These are phyloP conservation scores for Saturnia japonica DNA, from an alignment of 2,888 invertebrate species.

Conservation along the genomic window DNA sequence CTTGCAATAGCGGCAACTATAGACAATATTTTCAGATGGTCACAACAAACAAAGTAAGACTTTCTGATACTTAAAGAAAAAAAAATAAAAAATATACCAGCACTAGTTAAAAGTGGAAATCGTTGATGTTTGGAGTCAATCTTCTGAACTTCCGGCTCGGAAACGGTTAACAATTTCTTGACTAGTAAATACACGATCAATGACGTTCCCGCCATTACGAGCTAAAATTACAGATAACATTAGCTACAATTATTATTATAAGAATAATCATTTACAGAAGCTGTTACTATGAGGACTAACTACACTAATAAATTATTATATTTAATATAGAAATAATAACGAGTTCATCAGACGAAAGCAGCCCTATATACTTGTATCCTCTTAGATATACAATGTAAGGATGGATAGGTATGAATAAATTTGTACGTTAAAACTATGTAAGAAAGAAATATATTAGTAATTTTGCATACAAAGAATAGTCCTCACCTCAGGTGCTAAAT, in stretches of 20 bases:
- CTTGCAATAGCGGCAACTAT: not conserved
- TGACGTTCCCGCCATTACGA: conserved; percentile 56
- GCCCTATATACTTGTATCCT: too few species aligned
- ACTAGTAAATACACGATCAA: conserved; percentile 54
- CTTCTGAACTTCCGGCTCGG: conserved; percentile 33
- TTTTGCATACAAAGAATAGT: conserved; percentile 13
- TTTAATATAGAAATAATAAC: not conserved
- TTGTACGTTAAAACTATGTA: not conserved
- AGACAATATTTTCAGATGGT: not conserved
- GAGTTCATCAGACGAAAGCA: not conserved
- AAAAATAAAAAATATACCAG: conserved; percentile 52
- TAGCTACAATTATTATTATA: not conserved
- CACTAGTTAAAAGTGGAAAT: conserved; percentile 63
- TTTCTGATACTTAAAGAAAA: not conserved
- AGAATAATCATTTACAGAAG: too few species aligned
- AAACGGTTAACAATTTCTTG: conserved; percentile 48
- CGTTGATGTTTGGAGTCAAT: conserved; percentile 60
- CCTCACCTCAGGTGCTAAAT: conserved; percentile 88
- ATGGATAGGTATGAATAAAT: not conserved
- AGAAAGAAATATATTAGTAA: not conserved
- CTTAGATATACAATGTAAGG: too few species aligned
- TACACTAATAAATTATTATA: not conserved
- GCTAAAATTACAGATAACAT: conserved; percentile 46
- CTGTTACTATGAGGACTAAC: too few species aligned
- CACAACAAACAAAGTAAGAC: not conserved